Conservation (phyloP, 2,888 invertebrate genomes). For the Orthosia gothica region DNA sequence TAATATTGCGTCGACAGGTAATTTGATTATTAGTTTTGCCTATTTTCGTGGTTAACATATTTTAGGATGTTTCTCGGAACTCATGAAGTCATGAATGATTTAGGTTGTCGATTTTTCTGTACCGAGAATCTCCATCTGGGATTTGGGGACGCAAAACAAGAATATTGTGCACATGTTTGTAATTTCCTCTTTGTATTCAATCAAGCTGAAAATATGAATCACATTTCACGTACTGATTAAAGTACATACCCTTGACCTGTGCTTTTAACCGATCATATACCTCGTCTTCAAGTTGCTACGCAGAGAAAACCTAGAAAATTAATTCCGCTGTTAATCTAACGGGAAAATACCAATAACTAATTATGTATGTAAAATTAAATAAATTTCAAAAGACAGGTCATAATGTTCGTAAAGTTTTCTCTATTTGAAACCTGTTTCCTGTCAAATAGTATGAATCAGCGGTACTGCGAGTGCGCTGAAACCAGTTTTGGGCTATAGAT, state of each 20-base stretch:
- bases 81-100: slow-evolving; percentile 34
- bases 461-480: slow-evolving; percentile 68
- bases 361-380: slow-evolving; percentile 40
- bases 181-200: not conserved
- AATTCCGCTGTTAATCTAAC: slow-evolving; percentile 24
- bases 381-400: slow-evolving; percentile 43
- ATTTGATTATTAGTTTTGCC: slow-evolving; percentile 51
- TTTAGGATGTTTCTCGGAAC: slow-evolving; percentile 31
- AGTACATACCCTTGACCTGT: slow-evolving; percentile 35
- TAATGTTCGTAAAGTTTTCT: slow-evolving; percentile 63
- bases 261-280: slow-evolving; percentile 39
- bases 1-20: slow-evolving; percentile 44
- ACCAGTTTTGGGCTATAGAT: slow-evolving; percentile 82
- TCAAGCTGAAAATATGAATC: not conserved
- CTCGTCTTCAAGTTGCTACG: slow-evolving; percentile 6
- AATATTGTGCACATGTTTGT: not conserved
- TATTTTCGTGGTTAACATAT: slow-evolving; percentile 44
- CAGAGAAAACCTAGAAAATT: slow-evolving; percentile 20
- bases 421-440: slow-evolving; percentile 70
- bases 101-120: slow-evolving; percentile 6
- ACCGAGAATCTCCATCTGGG: slow-evolving; percentile 21
- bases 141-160: slow-evolving; percentile 20
- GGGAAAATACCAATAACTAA: slow-evolving; percentile 40
- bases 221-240: not conserved
- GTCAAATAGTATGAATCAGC: slow-evolving; percentile 73